These are phyloP conservation scores for Choloepus hoffmanni DNA, from an alignment of 2,113 vertebrate genomes.

Conservation along the genomic window DNA sequence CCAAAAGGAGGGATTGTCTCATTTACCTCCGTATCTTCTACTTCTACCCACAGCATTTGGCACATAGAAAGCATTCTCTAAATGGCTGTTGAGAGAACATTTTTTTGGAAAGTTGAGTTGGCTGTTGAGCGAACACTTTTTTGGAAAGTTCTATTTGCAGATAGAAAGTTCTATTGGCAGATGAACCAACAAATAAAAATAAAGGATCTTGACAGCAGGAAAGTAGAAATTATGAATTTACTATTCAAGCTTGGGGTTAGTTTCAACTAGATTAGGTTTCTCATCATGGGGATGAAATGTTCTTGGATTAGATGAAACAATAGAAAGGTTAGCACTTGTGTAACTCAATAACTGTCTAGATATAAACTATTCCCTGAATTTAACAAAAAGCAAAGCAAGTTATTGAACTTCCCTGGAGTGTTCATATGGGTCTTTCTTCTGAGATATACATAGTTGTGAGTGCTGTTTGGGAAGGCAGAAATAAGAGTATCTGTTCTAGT, in stretches of 20 bases:
- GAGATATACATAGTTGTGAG: not conserved
- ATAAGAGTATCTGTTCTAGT: not conserved
- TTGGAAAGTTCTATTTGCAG: not conserved
- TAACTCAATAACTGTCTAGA: not conserved
- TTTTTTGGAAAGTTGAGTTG: not conserved
- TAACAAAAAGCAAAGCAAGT: not conserved
- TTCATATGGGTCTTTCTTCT: not conserved
- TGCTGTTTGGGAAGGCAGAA: not conserved
- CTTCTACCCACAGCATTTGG: not conserved
- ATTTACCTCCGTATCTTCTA: not conserved
- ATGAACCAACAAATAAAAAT: slow-evolving; percentile 1
- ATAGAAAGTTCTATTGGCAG: not conserved
- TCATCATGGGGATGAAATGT: not conserved
- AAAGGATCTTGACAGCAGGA: not conserved
- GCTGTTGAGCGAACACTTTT: not conserved
- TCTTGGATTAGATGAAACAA: not conserved
- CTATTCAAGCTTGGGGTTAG: not conserved
- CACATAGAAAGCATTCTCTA: not conserved
- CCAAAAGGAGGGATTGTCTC: not conserved
- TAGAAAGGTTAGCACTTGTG: not conserved
- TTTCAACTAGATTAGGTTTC: slow-evolving; percentile 23
- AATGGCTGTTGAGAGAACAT: not conserved
- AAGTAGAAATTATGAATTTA: not conserved
- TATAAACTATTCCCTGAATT: not conserved
- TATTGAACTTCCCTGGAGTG: not conserved